These are phyloP conservation scores for Neoseiulus cucumeris DNA, from an alignment of 1,140 invertebrate species.

Conservation along the genomic window DNA sequence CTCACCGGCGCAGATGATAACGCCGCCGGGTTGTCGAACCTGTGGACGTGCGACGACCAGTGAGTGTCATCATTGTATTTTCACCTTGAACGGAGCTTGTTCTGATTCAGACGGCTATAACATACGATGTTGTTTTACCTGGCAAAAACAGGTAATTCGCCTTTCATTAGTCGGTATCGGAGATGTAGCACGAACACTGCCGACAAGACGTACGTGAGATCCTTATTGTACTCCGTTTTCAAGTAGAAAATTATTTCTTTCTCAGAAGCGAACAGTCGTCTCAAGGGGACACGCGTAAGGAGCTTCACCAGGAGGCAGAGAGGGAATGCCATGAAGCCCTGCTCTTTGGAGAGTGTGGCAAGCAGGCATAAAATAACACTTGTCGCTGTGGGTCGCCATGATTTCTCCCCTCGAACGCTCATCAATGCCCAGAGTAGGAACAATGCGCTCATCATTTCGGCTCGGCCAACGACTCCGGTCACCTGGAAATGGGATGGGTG, in stretches of 20 bases:
- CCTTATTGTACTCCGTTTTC: constrained; percentile 6
- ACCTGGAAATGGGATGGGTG: too few relatives aligned
- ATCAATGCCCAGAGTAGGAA: constrained; percentile 67
- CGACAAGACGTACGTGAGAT: neutral
- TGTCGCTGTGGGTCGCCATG: constrained; percentile 45
- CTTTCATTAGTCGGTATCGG: constrained; percentile 15
- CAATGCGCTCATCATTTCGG: constrained; percentile 79
- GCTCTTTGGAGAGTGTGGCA: constrained; percentile 87
- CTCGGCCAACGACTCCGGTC: constrained; percentile 84
- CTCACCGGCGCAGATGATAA: constrained; percentile 49
- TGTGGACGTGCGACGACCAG: constrained; percentile 26
- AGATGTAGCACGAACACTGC: constrained; percentile 10
- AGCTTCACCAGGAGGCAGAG: constrained; percentile 82
- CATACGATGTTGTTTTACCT: constrained; percentile 4
- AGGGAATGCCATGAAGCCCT: constrained; percentile 83
- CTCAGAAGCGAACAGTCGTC: constrained; percentile 10
- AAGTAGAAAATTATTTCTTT: constrained; percentile 9
- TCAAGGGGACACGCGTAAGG: constrained; percentile 11
- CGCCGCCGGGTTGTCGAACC: constrained; percentile 79
- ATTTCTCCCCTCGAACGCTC: neutral
- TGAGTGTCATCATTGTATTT: constrained; percentile 15
- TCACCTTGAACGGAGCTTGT: too few relatives aligned
- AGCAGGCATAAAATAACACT: constrained; percentile 50
- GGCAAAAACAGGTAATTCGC: constrained; percentile 18
- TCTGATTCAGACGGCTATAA: neutral